A percentile compares a stretch with the other conserved stretches of the same genome.
Conservation (phyloP, 92 coral and sea anemone genomes). For the Muricea muricata region DNA sequence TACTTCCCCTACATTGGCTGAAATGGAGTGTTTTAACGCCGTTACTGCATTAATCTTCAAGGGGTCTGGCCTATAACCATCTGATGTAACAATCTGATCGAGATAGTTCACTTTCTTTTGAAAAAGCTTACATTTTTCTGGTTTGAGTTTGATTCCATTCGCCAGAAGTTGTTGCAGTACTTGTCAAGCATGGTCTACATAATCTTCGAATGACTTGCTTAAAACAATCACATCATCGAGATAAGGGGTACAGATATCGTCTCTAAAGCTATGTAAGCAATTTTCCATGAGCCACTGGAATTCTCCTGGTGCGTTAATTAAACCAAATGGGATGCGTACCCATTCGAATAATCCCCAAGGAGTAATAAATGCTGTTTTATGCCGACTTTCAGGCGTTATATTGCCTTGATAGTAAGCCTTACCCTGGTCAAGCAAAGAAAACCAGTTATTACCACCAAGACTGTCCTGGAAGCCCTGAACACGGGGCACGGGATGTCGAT, state of each 20-base stretch:
- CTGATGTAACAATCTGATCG: slow-evolving; percentile 9
- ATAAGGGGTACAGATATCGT: slow-evolving; percentile 40
- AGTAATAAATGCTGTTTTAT: slow-evolving; percentile 44
- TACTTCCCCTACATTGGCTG: slow-evolving; percentile 11
- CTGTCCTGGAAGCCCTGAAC: slow-evolving; percentile 10
- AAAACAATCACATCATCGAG: slow-evolving; percentile 18
- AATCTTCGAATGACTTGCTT: slow-evolving; percentile 37
- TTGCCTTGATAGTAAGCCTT: slow-evolving; percentile 60
- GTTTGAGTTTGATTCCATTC: slow-evolving; percentile 27
- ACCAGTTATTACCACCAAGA: slow-evolving; percentile 50
- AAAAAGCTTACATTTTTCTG: slow-evolving; percentile 18
- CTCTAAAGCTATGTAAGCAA: slow-evolving; percentile 5
- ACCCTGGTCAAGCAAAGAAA: slow-evolving; percentile 48
- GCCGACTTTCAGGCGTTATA: slow-evolving; percentile 27
- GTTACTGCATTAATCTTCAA: not conserved
- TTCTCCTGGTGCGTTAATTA: slow-evolving; percentile 47
- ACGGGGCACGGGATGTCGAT: slow-evolving; percentile 40
- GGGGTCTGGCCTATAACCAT: slow-evolving; percentile 19
- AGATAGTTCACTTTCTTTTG: slow-evolving; percentile 18
- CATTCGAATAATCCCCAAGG: slow-evolving; percentile 66
- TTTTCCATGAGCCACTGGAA: slow-evolving; percentile 43
- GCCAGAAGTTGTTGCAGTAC: slow-evolving; percentile 36
- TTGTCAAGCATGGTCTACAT: slow-evolving; percentile 25
- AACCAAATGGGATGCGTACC: slow-evolving; percentile 61
- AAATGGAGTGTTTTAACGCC: not conserved